Base-by-base conservation (phyloP, 2,797 vertebrate species). In the Notolabrus celidotus region DNA sequence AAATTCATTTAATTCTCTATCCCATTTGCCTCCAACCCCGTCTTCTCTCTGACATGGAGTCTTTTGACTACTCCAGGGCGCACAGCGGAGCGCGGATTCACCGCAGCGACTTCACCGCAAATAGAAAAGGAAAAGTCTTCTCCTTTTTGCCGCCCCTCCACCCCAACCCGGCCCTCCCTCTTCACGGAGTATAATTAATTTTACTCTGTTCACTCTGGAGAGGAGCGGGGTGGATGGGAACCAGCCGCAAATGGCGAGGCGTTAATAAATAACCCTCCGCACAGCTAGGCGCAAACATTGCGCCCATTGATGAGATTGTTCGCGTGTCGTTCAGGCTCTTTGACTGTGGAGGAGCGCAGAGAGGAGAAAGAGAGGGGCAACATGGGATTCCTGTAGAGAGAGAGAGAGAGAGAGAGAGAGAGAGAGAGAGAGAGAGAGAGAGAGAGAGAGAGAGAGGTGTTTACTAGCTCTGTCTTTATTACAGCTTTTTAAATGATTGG, bases 1-100 rank as follows among this genome's bases (percentile, higher is more conserved):
- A 94, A 97, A 97, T 96, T 98, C 95, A 97, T 97, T 98, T 96
- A 95, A 97, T 98, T 97, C 97, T 98, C 96, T 96, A 96, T 97
- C 96, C 96, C 96, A 98, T 98, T 98, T 96, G 94, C 95, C 95
- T 84, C 92, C 93, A 95, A 96, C 95, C 92, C 94, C 95, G 94
- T 94, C 93, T 95, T 95, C 95, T 91, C 93, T 94, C 92, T 94
- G 95, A 96, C 95, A 95, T 93, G 83, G 91, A 93, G 93, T 81
- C 94, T 95, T 88, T 96, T 96, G 93, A 96, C 88, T 84, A 91
- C 90, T 94, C 92, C 95, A 94, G 86, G 94, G 94, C 93, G 93
- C 95, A 95, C 94, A 93, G 95, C 93, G 95, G 93, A 71, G 93
- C 59, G 17, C 91, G 92, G 94, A 95, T 95, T 96, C 95, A 95